phyloP scores from a whole-genome alignment of 2,113 vertebrate genomes.

The Saccopteryx bilineata region DNA sequence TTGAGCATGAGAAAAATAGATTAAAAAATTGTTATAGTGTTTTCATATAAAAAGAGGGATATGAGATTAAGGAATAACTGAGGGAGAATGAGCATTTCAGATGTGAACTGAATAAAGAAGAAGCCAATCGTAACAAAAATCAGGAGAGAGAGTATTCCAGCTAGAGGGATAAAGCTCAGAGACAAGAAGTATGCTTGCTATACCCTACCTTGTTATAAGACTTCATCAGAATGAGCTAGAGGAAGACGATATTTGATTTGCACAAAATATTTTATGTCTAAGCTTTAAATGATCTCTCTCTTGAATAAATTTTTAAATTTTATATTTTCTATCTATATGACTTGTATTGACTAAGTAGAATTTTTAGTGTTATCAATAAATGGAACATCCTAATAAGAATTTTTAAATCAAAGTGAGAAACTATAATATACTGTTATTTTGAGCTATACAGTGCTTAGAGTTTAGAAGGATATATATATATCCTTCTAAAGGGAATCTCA shows the following conservation, averaged over 20 bases:
- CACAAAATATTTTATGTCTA: not conserved
- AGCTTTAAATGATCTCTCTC: not conserved
- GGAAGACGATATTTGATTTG: not conserved
- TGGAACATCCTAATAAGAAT: not conserved
- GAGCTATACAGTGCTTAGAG: not conserved
- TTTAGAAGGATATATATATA: not conserved
- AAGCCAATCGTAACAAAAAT: not conserved
- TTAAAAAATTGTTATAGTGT: not conserved
- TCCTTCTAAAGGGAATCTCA: not conserved
- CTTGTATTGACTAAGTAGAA: not conserved
- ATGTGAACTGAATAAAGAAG: not conserved
- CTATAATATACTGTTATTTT: not conserved
- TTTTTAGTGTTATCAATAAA: not conserved
- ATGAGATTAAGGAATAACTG: not conserved
- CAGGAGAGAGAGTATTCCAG: not conserved
- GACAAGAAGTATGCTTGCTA: not conserved
- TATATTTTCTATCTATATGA: not conserved
- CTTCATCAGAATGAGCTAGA: not conserved
- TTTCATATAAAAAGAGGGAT: not conserved
- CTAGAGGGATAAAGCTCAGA: not conserved
- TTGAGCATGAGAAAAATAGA: not conserved
- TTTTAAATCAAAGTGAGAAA: not conserved
- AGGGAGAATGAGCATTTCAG: not conserved
- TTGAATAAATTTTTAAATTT: not conserved
- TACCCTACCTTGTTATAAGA: not conserved